These are phyloP conservation scores for Agrenia bidenticulata DNA, from an alignment of 2,888 invertebrate species.

Conservation along the genomic window DNA sequence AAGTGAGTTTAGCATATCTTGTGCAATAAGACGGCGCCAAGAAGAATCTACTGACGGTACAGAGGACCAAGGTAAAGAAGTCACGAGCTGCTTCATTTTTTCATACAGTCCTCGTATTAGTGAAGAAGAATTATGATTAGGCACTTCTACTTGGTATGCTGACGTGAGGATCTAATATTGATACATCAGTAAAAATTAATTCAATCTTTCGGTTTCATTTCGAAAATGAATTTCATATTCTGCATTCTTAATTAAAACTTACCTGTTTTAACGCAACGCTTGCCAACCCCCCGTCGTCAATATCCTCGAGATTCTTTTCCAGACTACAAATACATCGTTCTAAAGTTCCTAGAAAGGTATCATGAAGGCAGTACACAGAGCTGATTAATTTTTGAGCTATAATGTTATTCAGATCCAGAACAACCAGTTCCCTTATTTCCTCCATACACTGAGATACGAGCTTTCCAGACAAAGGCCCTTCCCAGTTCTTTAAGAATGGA, in stretches of 20 bases:
- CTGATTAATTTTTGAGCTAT: slow-evolving; percentile 75
- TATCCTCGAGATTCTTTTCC: slow-evolving; percentile 49
- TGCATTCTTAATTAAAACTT: background rate
- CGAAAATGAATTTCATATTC: background rate
- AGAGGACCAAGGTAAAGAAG: slow-evolving; percentile 64
- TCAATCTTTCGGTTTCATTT: background rate
- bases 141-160: slow-evolving; percentile 74
- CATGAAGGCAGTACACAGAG: slow-evolving; percentile 78
- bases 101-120: slow-evolving; percentile 50
- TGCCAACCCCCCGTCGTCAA: slow-evolving; percentile 61
- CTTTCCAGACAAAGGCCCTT: slow-evolving; percentile 51
- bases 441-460: slow-evolving; percentile 62
- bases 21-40: slow-evolving; percentile 73
- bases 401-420: slow-evolving; percentile 71
- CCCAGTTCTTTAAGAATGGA: slow-evolving; percentile 50
- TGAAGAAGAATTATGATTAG: slow-evolving; percentile 54
- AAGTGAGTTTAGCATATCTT: slow-evolving; percentile 67
- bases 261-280: slow-evolving; percentile 76
- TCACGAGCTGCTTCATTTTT: slow-evolving; percentile 66
- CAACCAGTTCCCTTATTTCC: slow-evolving; percentile 75
- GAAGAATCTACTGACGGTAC: slow-evolving; percentile 60
- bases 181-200: too few species aligned
- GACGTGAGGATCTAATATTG: slow-evolving; percentile 61
- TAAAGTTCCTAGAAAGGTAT: slow-evolving; percentile 79
- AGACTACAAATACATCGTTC: slow-evolving; percentile 72